phyloP scores from a whole-genome alignment of 2,888 invertebrate species.

The Carcina quercana region DNA sequence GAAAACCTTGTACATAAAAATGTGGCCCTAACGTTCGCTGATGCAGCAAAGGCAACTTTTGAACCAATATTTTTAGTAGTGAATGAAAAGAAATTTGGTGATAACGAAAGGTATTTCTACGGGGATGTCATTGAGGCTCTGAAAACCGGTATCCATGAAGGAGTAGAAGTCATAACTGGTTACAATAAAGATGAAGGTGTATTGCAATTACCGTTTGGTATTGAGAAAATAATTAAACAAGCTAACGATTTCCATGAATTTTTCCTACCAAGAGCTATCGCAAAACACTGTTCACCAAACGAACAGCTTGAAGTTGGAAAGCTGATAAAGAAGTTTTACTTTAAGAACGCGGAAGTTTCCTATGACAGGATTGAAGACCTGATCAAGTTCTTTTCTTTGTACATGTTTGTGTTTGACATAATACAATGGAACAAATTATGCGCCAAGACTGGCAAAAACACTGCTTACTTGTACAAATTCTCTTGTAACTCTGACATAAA shows the following conservation, averaged over 20 bases:
- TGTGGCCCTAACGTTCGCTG: background rate
- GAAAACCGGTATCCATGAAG: constrained; percentile 48
- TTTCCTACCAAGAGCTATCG: constrained; percentile 32
- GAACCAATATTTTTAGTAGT: constrained; percentile 15
- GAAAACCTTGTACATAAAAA: background rate
- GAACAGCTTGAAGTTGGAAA: constrained; percentile 34
- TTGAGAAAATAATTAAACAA: constrained; percentile 21
- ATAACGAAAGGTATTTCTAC: constrained; percentile 18
- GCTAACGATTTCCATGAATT: constrained; percentile 32
- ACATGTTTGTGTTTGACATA: background rate
- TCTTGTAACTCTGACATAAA: constrained; percentile 33
- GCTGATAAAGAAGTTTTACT: constrained; percentile 32
- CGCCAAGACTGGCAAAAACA: constrained; percentile 24
- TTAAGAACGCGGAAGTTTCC: constrained; percentile 23
- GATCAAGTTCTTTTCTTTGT: constrained; percentile 11
- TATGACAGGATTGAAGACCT: constrained; percentile 23
- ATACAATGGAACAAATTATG: constrained; percentile 21
- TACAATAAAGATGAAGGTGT: constrained; percentile 74
- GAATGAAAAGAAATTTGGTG: constrained; percentile 18
- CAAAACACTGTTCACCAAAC: constrained; percentile 22
- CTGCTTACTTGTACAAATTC: constrained; percentile 31
- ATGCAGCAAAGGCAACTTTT: background rate
- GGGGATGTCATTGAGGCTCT: constrained; percentile 28
- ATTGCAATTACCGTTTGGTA: background rate
- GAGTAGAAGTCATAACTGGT: constrained; percentile 78